These are phyloP conservation scores for Podabrus alpinus DNA, from an alignment of 2,888 invertebrate genomes.

Conservation along the genomic window DNA sequence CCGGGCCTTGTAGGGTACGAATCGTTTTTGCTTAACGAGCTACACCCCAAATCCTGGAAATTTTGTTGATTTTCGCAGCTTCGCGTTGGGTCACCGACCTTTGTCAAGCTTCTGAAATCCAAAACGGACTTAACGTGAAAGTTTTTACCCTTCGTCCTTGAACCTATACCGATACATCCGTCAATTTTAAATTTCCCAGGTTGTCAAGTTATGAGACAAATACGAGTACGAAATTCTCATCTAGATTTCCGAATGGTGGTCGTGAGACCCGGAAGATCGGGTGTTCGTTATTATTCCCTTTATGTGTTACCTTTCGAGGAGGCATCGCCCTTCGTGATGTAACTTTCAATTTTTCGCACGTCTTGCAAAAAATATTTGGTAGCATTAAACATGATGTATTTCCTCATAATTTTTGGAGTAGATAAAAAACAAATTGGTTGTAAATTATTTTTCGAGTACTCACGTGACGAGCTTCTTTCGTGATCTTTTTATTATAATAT, in stretches of 20 bases:
- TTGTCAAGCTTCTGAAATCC: constrained; percentile 20
- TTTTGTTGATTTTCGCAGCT: constrained; percentile 31
- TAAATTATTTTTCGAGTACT: background rate
- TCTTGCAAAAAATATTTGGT: constrained; percentile 9
- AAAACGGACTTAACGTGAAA: constrained; percentile 22
- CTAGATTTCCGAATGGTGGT: constrained; percentile 11
- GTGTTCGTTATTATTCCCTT: constrained; percentile 31
- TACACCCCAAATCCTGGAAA: constrained; percentile 31
- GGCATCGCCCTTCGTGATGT: constrained; percentile 20
- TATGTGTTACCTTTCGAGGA: constrained; percentile 18
- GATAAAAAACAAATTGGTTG: background rate
- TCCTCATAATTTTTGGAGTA: background rate
- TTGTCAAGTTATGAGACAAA: constrained; percentile 30
- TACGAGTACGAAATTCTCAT: constrained; percentile 29
- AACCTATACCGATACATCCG: constrained; percentile 8
- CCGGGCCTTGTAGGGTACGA: constrained; percentile 18
- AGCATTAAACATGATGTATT: background rate
- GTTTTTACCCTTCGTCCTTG: constrained; percentile 20
- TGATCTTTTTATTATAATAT: background rate
- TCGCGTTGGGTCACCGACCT: constrained; percentile 26
- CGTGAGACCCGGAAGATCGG: constrained; percentile 33
- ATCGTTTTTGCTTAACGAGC: constrained; percentile 27
- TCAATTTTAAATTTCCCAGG: constrained; percentile 14
- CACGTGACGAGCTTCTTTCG: background rate
- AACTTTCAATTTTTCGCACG: constrained; percentile 23